Evolutionary conservation across 2,113 vertebrate genomes (phyloP).

Genomic region (Ammodytes dubius): DNA sequence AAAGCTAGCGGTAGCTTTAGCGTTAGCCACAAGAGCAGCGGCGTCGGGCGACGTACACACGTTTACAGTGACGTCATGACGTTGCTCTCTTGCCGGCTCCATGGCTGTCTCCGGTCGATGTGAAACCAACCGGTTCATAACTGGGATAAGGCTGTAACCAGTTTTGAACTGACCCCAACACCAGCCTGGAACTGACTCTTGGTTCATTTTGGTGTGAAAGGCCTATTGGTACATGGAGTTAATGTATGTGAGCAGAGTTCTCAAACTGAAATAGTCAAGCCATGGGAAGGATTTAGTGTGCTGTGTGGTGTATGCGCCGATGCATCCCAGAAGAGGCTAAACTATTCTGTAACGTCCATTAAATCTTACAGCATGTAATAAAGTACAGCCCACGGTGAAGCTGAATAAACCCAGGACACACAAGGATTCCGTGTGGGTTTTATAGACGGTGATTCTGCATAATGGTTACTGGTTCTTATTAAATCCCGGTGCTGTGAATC

Average conservation of each 20-base stretch:
- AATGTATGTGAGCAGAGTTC: slow-evolving; percentile 13
- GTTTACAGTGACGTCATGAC: no score
- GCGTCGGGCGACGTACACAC: no score
- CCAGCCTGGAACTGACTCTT: no score
- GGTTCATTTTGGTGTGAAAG: no score
- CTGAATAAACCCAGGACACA: background rate
- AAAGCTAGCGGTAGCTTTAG: no score
- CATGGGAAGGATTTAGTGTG: slow-evolving; percentile 1
- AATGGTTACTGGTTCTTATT: background rate
- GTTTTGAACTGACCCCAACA: no score
- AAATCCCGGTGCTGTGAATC: background rate
- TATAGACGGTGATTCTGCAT: background rate
- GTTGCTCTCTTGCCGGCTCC: no score
- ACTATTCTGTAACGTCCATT: background rate
- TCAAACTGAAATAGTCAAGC: slow-evolving; percentile 1
- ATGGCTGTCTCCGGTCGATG: no score
- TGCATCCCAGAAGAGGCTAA: background rate
- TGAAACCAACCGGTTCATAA: no score
- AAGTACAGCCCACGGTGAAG: background rate
- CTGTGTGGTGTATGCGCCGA: background rate
- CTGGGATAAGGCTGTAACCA: no score
- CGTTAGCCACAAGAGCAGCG: no score
- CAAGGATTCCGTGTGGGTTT: background rate
- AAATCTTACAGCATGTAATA: background rate
- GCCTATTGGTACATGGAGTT: no score